These are phyloP conservation scores for Chaetops frenatus DNA, from an alignment of 2,113 vertebrate species.

Conservation along the genomic window DNA sequence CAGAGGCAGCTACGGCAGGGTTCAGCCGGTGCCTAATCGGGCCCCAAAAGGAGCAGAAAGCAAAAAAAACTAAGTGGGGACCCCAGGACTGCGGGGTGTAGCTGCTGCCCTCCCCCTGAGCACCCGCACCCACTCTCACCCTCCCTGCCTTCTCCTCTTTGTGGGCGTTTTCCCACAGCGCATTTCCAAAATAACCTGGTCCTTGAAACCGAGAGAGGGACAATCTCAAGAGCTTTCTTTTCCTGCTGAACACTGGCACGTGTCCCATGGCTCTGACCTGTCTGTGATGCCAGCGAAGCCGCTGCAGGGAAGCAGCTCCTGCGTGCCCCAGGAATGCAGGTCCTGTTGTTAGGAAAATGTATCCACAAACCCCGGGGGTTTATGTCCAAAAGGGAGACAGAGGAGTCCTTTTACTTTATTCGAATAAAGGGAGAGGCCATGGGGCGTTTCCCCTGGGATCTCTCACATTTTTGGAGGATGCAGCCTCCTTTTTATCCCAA, in stretches of 20 bases:
- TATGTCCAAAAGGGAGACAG: no score
- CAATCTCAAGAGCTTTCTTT: neutral
- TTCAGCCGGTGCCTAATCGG: neutral
- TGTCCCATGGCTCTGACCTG: neutral
- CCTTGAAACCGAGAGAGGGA: neutral
- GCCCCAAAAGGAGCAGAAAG: neutral
- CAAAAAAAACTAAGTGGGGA: neutral
- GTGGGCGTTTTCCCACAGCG: neutral
- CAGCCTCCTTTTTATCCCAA: no score
- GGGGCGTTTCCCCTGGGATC: no score
- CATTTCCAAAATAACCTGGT: neutral
- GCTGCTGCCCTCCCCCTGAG: neutral
- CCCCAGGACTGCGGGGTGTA: rapidly evolving
- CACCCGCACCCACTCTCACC: neutral
- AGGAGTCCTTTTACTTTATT: no score
- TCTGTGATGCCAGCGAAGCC: neutral
- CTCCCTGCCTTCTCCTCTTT: neutral
- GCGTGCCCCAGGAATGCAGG: rapidly evolving
- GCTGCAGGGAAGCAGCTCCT: neutral
- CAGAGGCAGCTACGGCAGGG: neutral
- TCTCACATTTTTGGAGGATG: no score
- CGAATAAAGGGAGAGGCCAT: no score
- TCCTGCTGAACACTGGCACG: neutral
- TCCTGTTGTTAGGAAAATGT: no score
- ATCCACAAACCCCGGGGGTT: no score